Base-by-base conservation (phyloP, 2,113 vertebrate genomes). In the Limanda limanda region DNA sequence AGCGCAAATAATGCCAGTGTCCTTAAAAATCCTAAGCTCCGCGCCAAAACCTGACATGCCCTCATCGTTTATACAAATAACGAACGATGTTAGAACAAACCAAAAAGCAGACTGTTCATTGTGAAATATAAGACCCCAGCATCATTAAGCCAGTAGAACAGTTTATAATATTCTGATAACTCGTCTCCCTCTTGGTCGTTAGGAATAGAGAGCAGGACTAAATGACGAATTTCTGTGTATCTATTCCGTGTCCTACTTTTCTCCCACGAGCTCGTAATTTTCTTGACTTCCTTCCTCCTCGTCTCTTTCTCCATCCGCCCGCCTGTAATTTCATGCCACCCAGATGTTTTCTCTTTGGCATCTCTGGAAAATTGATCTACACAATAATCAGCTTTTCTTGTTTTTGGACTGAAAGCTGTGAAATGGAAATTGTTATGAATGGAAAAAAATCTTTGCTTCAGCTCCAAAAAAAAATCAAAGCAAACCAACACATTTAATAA, bases 211-310 rank as follows among this genome's bases (percentile, higher is more conserved):
- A 68, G 24, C 23, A 37, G 45, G 55, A 73, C 23, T 70, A 55
- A 78, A 75, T 71, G 31, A 60, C 57, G 1, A 51, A 51, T 18
- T 51, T 6, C 48, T 51, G 18, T 51, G 13, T 2, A 51, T 51
- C 45, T 51, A 1, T 31, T 31, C 18, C 20, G 62, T 55, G 2
- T 60, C 74, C 63, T 72, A 56, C 55, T 82, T 86, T 76, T 54
- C 63, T 31, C 45, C 65, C 51, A 20, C 35, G 2, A 64, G 51
- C 76, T 79, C 79, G 67, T 79, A 58, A 71, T 55, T 64, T 69
- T 71, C 54, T 57, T 31, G 52, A 59, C 73, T 70, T 71, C 65
- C 65, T 54, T 48, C 56, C 51, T 75, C 0, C 40, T 23, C 15
- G 0, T 48, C 54, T 37, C 45, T 17, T 37, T 56, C 21, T 15